Percentiles rank a stretch among this genome's conserved stretches.
phyloP scores from a whole-genome alignment of 35 echinoderm and acorn worm genomes.

The Heliocidaris erythrogramma region DNA sequence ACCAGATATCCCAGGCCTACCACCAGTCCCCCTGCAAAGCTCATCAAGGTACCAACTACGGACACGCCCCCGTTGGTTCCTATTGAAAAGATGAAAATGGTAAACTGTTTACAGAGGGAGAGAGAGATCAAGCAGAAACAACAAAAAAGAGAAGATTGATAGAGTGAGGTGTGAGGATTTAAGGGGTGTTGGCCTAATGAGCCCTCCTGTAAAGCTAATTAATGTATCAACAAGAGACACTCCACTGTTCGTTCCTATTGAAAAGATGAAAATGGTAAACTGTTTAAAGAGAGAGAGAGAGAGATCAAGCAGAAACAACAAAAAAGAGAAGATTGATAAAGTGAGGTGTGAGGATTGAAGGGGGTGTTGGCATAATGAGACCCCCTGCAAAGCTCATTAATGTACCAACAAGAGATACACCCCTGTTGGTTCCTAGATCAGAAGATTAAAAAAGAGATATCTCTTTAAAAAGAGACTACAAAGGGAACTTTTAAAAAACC shows the following conservation, averaged over 20 bases:
- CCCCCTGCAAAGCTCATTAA: conserved; percentile 77
- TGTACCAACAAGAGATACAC: conserved; percentile 72
- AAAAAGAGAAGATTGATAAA: too few species aligned
- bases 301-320: too few species aligned
- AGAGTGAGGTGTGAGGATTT: too few species aligned
- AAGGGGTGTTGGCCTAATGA: too few species aligned
- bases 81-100: background rate
- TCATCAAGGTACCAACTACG: conserved; percentile 69
- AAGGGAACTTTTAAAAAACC: background rate
- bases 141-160: too few species aligned
- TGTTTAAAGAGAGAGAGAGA: too few species aligned
- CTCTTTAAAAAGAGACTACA: too few species aligned
- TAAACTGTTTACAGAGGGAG: background rate
- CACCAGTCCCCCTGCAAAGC: conserved; percentile 71
- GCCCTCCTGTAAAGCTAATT: conserved; percentile 76
- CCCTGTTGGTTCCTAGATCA: conserved; percentile 86
- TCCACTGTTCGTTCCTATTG: conserved; percentile 87
- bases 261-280: background rate
- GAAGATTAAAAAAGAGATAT: too few species aligned
- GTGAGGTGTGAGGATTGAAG: too few species aligned
- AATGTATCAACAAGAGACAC: conserved; percentile 74
- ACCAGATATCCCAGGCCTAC: conserved; percentile 81
- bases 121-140: too few species aligned
- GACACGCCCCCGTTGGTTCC: conserved; percentile 93
- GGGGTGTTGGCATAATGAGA: background rate